Base-by-base conservation (phyloP, 2,113 vertebrate genomes). In the Chlorodrepanis virens region DNA sequence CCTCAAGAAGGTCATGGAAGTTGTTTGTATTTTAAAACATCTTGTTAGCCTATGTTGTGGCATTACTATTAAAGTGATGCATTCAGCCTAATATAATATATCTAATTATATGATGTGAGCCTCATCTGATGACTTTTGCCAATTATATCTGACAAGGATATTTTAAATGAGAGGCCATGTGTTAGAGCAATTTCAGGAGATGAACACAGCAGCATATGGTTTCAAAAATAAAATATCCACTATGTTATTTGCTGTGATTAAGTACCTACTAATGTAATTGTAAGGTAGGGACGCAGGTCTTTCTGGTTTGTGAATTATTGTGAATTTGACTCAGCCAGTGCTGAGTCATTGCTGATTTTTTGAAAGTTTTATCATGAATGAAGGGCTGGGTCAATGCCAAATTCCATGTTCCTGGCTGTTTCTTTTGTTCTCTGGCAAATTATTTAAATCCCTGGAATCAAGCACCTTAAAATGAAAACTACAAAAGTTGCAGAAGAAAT, bases 41-140 rank as follows among this genome's bases (percentile, higher is more conserved):
- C 65, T 83, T 80, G 61, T 78, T 81, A 79, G 65, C 2, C 3
- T 76, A 33, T 65, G 29, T 40, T 44, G n/a, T 71, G 67, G 59
- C 56, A 31, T 50, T 68, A 37, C 67, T 92, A 86, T 85, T 82
- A 72, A 86, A 83, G 86, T 50, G 93, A 88, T 54, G 4, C 37
- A 69, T 72, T 81, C 45, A 83, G 54, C 45, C 53, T 87, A 90
- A 61, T 76, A 71, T 64, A 93, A 69, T 95, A 47, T 27, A 63
- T 87, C 56, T 96, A 94, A 96, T 97, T 93, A 97, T 84, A 95
- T 76, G 95, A 83, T 13, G 31, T 93, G 83, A 89, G 29, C 72
- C 31, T 94, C 92, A 77, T 94, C 75, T 79, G 49, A 59, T 76
- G 80, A 92, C 91, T 96, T 87, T 90, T 92, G 71, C 71, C 93